Evolutionary conservation across 35 echinoderm and acorn worm genomes (phyloP).

Genomic region (Ophiothrix spiculata): DNA sequence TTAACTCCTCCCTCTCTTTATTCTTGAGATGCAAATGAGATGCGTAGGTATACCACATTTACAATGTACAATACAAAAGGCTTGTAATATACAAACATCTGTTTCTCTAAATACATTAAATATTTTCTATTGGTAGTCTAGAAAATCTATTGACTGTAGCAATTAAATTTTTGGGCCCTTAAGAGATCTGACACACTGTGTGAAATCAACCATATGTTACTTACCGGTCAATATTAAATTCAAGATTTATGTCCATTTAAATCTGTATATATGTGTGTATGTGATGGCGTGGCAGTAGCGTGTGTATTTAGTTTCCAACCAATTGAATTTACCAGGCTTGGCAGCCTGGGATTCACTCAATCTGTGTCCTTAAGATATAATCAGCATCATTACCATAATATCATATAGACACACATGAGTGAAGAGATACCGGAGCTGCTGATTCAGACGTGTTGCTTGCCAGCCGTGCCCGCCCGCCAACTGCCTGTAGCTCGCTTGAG

Average conservation of each 20-base stretch:
- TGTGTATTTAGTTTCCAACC: slow-evolving; percentile 12
- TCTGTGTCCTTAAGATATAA: slow-evolving; percentile 2
- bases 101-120: slow-evolving; percentile 5
- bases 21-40: slow-evolving; percentile 8
- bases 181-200: slow-evolving; percentile 27
- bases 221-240: slow-evolving; percentile 44
- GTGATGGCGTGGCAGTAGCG: neutral
- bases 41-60: neutral
- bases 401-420: slow-evolving; percentile 12
- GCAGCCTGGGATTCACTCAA: slow-evolving; percentile 5
- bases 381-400: slow-evolving; percentile 13
- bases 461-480: no score
- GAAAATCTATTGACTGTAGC: slow-evolving; percentile 26
- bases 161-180: slow-evolving; percentile 37
- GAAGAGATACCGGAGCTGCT: neutral
- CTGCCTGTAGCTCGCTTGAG: no score
- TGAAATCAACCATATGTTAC: slow-evolving; percentile 41
- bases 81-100: slow-evolving; percentile 20
- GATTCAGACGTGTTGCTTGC: slow-evolving; percentile 1
- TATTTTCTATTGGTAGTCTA: neutral
- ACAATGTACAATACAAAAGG: neutral
- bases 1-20: slow-evolving; percentile 2
- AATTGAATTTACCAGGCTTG: slow-evolving; percentile 1
- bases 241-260: slow-evolving; percentile 42
- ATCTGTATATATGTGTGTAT: neutral